phyloP scores from a whole-genome alignment of 1,140 invertebrate genomes.

The Physella acuta region DNA sequence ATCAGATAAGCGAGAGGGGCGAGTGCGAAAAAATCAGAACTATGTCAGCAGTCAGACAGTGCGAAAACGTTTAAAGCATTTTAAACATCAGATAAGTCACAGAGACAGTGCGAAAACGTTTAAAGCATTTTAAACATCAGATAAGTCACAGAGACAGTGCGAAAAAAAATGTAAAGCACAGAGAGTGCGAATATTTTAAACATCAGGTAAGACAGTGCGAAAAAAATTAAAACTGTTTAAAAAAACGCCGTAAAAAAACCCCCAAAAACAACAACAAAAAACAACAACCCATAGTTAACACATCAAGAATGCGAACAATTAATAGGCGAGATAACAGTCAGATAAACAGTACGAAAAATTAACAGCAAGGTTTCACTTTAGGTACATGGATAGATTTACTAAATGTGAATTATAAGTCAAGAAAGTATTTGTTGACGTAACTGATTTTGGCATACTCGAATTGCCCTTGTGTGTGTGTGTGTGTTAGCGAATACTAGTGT shows the following conservation, averaged over 20 bases:
- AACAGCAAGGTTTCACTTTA: no score
- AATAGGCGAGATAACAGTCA: no score
- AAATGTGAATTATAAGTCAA: no score
- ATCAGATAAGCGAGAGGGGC: neutral
- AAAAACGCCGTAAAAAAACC: no score
- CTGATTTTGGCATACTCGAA: no score
- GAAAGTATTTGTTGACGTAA: no score
- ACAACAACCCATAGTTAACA: neutral
- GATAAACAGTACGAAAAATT: no score
- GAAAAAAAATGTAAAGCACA: neutral
- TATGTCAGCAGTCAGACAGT: neutral
- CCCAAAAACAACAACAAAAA: neutral
- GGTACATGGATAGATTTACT: no score
- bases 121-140: neutral
- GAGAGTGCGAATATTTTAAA: neutral
- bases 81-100: neutral
- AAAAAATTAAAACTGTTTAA: no score
- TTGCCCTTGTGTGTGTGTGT: no score
- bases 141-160: neutral
- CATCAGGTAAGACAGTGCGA: neutral
- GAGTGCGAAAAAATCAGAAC: neutral
- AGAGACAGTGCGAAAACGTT: neutral
- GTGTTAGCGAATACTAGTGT: no score
- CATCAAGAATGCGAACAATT: neutral
- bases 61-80: neutral